Base-by-base conservation (phyloP, 1,140 invertebrate genomes). In the Eueides isabella region DNA sequence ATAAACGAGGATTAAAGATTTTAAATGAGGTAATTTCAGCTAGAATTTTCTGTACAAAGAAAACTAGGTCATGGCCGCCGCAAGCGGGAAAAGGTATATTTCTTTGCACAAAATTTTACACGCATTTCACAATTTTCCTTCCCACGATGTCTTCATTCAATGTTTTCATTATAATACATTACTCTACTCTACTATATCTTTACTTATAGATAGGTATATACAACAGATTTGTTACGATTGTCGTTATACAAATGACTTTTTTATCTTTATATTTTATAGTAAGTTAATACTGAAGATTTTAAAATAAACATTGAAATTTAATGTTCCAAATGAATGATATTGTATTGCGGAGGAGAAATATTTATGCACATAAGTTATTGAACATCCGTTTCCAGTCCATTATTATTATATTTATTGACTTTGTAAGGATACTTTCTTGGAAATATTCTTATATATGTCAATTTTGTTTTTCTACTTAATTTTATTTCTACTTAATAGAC, bases 101-200 rank as follows among this genome's bases (percentile, higher is more conserved):
- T 55, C 44, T 55, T 55, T 55, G 44, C 44, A 19, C 44, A 55
- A 55, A 26, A 55, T 55, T 55, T 55, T 55, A 26, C 44, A 55
- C 44, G 44, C 44, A 55, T 9, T 55, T 11, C 44, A 55, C 44
- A 55, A 26, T 55, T 55, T 55, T 55, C 44, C 44, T 55, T 55
- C 12, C 2, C 44, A 55, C 19, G 19, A 55, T n/a, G n/a, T n/a
- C n/a, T n/a, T n/a, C n/a, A n/a, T n/a, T n/a, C n/a, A n/a, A 26
- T 23, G 19, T 19, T 19, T 55, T 44, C n/a, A n/a, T 44, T 55
- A 55, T 4, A 23, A 55, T 23, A 55, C 0, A 19, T 6, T 19
- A n/a, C n/a, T n/a, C n/a, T n/a, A n/a, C n/a, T n/a, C n/a, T n/a
- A n/a, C n/a, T n/a, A 23, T 55, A 7, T 55, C 23, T n/a, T 0